Evolutionary conservation across 2,888 invertebrate genomes (phyloP).

Genomic region (Apodemia mormo): DNA sequence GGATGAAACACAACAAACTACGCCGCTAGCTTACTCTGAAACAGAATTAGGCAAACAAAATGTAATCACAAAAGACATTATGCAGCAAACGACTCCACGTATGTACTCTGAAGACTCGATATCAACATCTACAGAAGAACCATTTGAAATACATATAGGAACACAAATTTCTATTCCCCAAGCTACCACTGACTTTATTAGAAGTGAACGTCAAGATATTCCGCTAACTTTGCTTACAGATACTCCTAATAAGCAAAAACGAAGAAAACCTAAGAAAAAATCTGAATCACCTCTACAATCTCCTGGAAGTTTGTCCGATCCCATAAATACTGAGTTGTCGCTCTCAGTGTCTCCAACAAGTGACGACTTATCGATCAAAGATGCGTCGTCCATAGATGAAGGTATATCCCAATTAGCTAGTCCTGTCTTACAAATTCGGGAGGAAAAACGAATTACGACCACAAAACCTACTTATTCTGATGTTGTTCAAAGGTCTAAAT

Average conservation of each 20-base stretch:
- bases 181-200: conserved; percentile 61
- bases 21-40: conserved; percentile 38
- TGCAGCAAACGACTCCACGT: conserved; percentile 82
- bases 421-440: conserved; percentile 46
- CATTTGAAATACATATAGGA: conserved; percentile 83
- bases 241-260: conserved; percentile 61
- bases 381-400: conserved; percentile 71
- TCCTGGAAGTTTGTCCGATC: conserved; percentile 76
- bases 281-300: conserved; percentile 62
- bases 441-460: conserved; percentile 40
- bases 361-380: conserved; percentile 66
- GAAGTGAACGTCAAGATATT: conserved; percentile 62
- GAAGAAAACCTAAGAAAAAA: conserved; percentile 66
- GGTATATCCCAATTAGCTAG: conserved; percentile 70
- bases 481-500: conserved; percentile 73
- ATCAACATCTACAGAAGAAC: conserved; percentile 77
- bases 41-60: conserved; percentile 21
- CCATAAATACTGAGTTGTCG: conserved; percentile 74
- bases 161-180: conserved; percentile 81
- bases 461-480: conserved; percentile 71
- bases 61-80: conserved; percentile 41
- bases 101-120: conserved; percentile 75
- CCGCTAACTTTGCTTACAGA: conserved; percentile 57
- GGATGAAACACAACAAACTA: conserved; percentile 58
- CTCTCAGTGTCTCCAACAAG: conserved; percentile 70